Base-by-base conservation (phyloP, 2,888 invertebrate species). In the Anaspis maculata region DNA sequence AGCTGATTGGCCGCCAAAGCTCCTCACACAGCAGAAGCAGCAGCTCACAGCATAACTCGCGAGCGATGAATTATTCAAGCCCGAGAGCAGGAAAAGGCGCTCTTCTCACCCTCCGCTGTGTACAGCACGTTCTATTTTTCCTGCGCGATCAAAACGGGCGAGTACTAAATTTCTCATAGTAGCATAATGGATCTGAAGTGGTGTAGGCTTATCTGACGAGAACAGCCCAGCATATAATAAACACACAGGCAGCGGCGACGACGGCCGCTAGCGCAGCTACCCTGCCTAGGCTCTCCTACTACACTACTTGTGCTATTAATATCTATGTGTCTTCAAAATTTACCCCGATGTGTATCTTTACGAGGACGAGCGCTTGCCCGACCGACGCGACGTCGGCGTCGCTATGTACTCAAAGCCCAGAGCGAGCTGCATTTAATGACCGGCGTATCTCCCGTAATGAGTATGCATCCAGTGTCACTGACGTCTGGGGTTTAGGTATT, bases 201-300 rank as follows among this genome's bases (percentile, higher is more conserved):
- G 42, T 50, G 51, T 49, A 47, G 44, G 49, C 53, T 54, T 54
- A 54, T 54, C 54, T 50, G 44, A 49, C 45, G 50, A 49, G 45
- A 49, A 46, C 54, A 54, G 52, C 52, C n/a, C 52, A 40, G 44
- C 46, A 46, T 47, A 49, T 49, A 50, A 50, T 50, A 49, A 51
- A 49, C 51, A 51, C 39, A 5, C 5, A 11, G 5, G 11, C 24
- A 24, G 24, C 46, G 42, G 41, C 41, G 41, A 42, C 45, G 34
- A 14, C 39, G 30, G 39, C 7, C 12, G 5, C 24, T 10, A 9
- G 5, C 24, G 10, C 24, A 10, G 4, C 11, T 10, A 24, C 24
- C n/a, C n/a, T n/a, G n/a, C n/a, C n/a, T n/a, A n/a, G n/a, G n/a
- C n/a, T n/a, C n/a, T n/a, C n/a, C n/a, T n/a, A n/a, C n/a, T n/a